Base-by-base conservation (phyloP, 2,797 vertebrate genomes). In the Myotis findleyi region DNA sequence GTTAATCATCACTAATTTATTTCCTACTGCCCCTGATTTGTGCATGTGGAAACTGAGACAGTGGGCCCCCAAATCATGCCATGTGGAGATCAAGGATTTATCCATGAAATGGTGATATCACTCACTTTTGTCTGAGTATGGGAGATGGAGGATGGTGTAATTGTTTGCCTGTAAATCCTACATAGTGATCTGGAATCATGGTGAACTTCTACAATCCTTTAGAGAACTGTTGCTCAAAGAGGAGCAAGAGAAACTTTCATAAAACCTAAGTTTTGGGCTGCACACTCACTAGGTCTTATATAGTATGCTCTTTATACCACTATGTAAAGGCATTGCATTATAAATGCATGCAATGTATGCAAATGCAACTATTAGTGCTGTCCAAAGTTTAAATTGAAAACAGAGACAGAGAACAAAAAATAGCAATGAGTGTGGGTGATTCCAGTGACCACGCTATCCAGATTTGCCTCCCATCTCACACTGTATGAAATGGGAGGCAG, bases 1-100 rank as follows among this genome's bases (percentile, higher is more conserved):
- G 87, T 77, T 77, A 83, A 66, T 89, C 33, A 84, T 71, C 20
- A 83, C 1, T 76, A 27, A 75, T 82, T 94, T 82, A 36, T 91
- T 47, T 94, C 44, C 51, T 88, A 38, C 23, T 90, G 23, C 20
- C 36, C 77, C 5, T 94, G 62, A 20, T 79, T 91, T 77, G 44
- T 59, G 20, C 44, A 47, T 80, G 33, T 93, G 36, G 25, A 49
- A 86, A 64, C 17, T 81, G 84, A 68, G 36, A 53, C 3, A 62
- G 1, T 38, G 30, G 36, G 5, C 21, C 38, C 5, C 44, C 33
- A 75, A 10, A 33, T 94, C 36, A 30, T 79, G 59, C 4, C 38
- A 12, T 3, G 0, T 66, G 82, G 66, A 59, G 25, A 21, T 83
- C 6, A 16, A 38, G 14, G 30, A 41, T 84, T 91, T 72, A 55